Evolutionary conservation across 1,140 invertebrate genomes (phyloP).

Genomic region (Aphelenchoides avenae): DNA sequence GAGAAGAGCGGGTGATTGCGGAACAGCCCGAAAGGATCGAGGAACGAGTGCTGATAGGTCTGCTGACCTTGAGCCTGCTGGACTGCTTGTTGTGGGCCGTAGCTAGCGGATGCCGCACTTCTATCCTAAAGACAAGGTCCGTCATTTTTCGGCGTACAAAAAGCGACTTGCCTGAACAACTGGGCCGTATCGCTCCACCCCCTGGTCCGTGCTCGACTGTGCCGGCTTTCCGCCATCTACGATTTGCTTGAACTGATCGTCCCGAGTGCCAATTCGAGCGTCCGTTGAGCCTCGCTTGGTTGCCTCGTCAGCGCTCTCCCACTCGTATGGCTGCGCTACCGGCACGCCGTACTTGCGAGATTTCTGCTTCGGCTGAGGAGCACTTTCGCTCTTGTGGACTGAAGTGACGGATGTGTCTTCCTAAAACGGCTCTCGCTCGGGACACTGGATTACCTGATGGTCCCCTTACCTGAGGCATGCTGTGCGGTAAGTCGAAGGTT

Average conservation of each 20-base stretch:
- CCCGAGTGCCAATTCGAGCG: neutral
- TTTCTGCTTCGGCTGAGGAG: neutral
- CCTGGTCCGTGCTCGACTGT: conserved; percentile 1
- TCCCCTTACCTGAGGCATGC: conserved; percentile 21
- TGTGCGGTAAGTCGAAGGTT: conserved; percentile 26
- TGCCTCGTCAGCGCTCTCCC: too few species aligned
- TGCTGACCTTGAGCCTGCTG: neutral
- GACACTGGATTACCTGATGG: neutral
- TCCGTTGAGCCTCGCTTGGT: neutral
- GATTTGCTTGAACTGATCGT: neutral
- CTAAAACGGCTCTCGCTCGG: neutral
- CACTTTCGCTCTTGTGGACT: neutral
- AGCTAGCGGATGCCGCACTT: conserved; percentile 10
- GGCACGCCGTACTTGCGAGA: neutral
- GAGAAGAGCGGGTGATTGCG: too few species aligned
- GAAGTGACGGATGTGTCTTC: neutral
- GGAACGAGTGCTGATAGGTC: too few species aligned
- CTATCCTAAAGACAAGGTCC: neutral
- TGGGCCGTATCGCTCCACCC: conserved; percentile 5
- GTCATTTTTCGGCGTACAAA: neutral
- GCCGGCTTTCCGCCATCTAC: neutral
- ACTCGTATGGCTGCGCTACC: conserved; percentile 13
- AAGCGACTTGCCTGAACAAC: neutral
- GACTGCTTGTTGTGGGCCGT: conserved; percentile 9
- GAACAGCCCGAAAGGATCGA: conserved; percentile 22